Evolutionary conservation across 2,888 invertebrate genomes (phyloP).

Genomic region (Machimus rusticus): DNA sequence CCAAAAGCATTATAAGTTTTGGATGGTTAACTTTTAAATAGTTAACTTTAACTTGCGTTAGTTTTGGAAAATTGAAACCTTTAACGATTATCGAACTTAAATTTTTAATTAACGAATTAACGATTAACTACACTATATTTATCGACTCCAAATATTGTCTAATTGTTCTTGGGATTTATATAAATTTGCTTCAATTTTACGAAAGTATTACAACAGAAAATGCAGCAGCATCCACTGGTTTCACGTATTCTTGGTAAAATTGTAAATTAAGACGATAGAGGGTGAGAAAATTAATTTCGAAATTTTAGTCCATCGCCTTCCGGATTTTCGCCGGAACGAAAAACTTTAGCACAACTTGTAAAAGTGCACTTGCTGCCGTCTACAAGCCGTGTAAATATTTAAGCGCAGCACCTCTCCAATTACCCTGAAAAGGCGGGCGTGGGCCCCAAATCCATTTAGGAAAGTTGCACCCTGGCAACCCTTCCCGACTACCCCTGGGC

Average conservation of each 20-base stretch:
- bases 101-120: too few species aligned
- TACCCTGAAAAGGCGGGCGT: neutral
- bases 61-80: too few species aligned
- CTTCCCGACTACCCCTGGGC: neutral
- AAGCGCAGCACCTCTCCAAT: neutral
- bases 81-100: too few species aligned
- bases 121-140: too few species aligned
- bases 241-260: neutral
- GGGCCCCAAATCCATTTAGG: neutral
- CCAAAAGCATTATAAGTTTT: too few species aligned
- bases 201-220: neutral
- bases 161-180: too few species aligned
- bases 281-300: neutral
- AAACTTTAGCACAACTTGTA: neutral
- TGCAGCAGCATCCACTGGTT: neutral
- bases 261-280: neutral
- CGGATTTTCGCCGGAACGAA: neutral
- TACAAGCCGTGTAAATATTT: neutral
- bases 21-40: too few species aligned
- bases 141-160: too few species aligned
- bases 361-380: neutral
- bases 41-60: too few species aligned
- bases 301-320: neutral
- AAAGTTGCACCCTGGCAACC: neutral
- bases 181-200: too few species aligned